Evolutionary conservation across 2,888 invertebrate species (phyloP).

Genomic region (Dasysyrphus tricinctus): DNA sequence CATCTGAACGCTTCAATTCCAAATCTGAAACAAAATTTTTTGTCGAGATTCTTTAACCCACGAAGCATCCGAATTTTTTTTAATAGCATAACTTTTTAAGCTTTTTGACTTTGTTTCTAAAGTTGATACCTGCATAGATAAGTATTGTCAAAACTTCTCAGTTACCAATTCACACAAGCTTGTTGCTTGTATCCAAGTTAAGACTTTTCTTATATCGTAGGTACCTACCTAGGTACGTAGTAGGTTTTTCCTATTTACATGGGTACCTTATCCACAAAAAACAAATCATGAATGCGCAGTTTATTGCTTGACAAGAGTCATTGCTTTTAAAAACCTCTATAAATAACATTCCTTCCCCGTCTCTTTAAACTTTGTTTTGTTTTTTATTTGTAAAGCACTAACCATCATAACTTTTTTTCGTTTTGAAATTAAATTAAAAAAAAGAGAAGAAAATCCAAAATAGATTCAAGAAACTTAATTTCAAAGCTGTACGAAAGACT

Average conservation of each 20-base stretch:
- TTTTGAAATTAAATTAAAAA: neutral
- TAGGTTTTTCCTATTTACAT: neutral
- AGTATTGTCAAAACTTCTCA: neutral
- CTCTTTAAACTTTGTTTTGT: neutral
- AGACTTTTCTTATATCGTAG: neutral
- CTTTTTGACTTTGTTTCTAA: too few relatives aligned
- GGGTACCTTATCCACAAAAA: neutral
- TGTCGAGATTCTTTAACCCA: too few relatives aligned
- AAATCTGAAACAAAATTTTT: too few relatives aligned
- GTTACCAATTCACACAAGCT: neutral
- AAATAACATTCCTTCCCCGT: conserved; percentile 4
- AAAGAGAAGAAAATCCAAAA: conserved; percentile 10
- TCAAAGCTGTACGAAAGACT: conserved; percentile 24
- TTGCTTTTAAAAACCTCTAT: conserved; percentile 16
- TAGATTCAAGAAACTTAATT: conserved; percentile 36
- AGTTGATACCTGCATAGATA: too few relatives aligned
- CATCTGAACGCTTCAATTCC: too few relatives aligned
- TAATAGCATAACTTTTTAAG: too few relatives aligned
- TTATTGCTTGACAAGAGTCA: conserved; percentile 16
- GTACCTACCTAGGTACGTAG: too few relatives aligned
- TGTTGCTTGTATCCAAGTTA: too few relatives aligned
- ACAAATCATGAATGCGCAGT: neutral
- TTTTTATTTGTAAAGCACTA: conserved; percentile 9
- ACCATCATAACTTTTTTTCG: conserved; percentile 10
- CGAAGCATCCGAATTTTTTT: too few relatives aligned